Percentiles rank a stretch among this genome's conserved stretches.
Evolutionary conservation across 1,140 invertebrate species (phyloP).

Genomic region (Scaptomyza hsui): DNA sequence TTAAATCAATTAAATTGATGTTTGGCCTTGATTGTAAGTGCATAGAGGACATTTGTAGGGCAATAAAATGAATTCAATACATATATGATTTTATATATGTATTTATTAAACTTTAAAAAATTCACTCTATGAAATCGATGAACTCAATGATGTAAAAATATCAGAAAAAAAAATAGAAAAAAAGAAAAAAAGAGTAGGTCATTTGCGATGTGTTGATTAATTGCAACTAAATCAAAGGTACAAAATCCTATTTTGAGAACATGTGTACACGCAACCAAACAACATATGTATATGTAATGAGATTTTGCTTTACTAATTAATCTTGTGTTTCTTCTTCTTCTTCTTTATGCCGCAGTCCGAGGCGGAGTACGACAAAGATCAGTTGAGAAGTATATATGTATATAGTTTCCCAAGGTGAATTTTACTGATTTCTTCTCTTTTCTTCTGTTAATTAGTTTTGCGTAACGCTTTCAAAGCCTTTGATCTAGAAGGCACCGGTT

Average conservation of each 20-base stretch:
- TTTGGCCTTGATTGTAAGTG: constrained; percentile 39
- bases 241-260: constrained; percentile 22
- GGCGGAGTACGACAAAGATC: constrained; percentile 85
- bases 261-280: constrained; percentile 6
- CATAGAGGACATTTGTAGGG: constrained; percentile 58
- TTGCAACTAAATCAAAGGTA: constrained; percentile 4
- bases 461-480: constrained; percentile 92
- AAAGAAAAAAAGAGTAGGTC: background rate
- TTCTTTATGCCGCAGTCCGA: constrained; percentile 84
- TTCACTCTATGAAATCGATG: background rate
- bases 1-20: constrained; percentile 37
- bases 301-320: constrained; percentile 14
- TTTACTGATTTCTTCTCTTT: background rate
- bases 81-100: background rate
- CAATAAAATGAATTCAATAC: constrained; percentile 10
- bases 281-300: constrained; percentile 16
- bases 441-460: constrained; percentile 85
- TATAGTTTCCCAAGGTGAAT: background rate
- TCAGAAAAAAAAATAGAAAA: too few relatives aligned
- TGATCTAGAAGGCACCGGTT: constrained; percentile 90
- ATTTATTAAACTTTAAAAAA: background rate
- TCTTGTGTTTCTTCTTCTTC: background rate
- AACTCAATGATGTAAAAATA: background rate
- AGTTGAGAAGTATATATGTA: constrained; percentile 84
- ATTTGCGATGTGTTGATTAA: constrained; percentile 6